phyloP scores from a whole-genome alignment of 1,140 invertebrate genomes.

The Neodiprion lecontei region DNA sequence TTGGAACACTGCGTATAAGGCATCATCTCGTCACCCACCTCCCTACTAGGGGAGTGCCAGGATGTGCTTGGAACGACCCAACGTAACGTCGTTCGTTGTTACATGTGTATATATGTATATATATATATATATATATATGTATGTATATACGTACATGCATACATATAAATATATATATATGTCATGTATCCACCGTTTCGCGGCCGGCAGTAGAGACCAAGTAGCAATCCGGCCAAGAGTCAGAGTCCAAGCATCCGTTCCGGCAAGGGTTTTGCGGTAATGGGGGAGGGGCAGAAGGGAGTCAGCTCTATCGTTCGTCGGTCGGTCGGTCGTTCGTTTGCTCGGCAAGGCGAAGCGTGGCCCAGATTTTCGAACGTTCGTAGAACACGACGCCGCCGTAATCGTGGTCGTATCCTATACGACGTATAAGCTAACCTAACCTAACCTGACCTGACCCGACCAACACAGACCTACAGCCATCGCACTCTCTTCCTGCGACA shows the following conservation, averaged over 20 bases:
- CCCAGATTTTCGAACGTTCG: background rate
- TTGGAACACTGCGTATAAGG: background rate
- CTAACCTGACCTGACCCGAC: too few species aligned
- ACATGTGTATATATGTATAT: slow-evolving; percentile 14
- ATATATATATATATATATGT: background rate
- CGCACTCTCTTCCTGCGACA: too few species aligned
- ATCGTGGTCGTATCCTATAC: too few species aligned
- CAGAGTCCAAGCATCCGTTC: too few species aligned
- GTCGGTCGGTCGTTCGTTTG: background rate
- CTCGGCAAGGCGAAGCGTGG: too few species aligned
- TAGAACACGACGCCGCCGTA: too few species aligned
- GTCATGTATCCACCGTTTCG: too few species aligned
- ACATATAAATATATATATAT: slow-evolving; percentile 11
- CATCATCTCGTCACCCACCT: slow-evolving; percentile 41
- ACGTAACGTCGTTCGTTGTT: background rate
- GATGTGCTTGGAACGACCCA: slow-evolving; percentile 59
- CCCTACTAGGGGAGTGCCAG: slow-evolving; percentile 58
- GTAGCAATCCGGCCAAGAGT: background rate
- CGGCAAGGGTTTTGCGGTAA: background rate
- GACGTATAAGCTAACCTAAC: too few species aligned
- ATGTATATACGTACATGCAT: slow-evolving; percentile 16
- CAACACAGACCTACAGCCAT: too few species aligned
- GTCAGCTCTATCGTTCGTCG: background rate
- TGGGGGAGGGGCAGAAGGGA: too few species aligned
- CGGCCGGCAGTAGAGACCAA: background rate